These are phyloP conservation scores for Rhagonycha fulva DNA, from an alignment of 2,888 invertebrate species.

Conservation along the genomic window DNA sequence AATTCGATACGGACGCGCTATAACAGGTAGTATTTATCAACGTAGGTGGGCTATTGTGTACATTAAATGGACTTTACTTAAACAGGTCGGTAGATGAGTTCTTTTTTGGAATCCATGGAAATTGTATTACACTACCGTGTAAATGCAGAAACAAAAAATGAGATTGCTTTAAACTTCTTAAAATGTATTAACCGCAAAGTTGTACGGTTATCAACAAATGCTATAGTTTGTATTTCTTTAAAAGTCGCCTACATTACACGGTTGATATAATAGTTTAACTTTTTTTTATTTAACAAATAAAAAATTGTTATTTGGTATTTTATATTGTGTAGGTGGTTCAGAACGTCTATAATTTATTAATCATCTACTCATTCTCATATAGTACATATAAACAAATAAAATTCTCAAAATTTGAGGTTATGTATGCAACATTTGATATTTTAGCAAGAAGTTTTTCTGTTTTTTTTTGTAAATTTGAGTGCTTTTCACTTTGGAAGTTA, in stretches of 20 bases:
- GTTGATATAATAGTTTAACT: neutral
- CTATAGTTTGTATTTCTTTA: neutral
- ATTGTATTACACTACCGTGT: conserved; percentile 29
- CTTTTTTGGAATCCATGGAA: conserved; percentile 27
- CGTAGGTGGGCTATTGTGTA: conserved; percentile 33
- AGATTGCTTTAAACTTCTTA: conserved; percentile 11
- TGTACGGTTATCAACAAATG: conserved; percentile 10
- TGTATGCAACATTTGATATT: too few species aligned
- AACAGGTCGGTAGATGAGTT: conserved; percentile 18
- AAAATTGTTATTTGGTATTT: too few species aligned
- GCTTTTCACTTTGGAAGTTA: neutral
- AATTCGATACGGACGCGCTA: conserved; percentile 24
- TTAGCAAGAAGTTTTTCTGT: too few species aligned
- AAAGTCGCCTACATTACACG: neutral
- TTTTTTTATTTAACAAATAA: neutral
- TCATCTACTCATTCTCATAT: too few species aligned
- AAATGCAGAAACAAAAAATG: conserved; percentile 25
- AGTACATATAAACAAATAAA: too few species aligned
- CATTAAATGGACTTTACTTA: conserved; percentile 32
- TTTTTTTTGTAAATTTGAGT: neutral
- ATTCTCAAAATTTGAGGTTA: too few species aligned
- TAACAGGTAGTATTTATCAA: conserved; percentile 28
- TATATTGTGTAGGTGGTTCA: too few species aligned
- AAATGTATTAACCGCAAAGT: conserved; percentile 21
- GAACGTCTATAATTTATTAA: too few species aligned